phyloP scores from a whole-genome alignment of 2,888 invertebrate species.

The Periphyllus acericola region DNA sequence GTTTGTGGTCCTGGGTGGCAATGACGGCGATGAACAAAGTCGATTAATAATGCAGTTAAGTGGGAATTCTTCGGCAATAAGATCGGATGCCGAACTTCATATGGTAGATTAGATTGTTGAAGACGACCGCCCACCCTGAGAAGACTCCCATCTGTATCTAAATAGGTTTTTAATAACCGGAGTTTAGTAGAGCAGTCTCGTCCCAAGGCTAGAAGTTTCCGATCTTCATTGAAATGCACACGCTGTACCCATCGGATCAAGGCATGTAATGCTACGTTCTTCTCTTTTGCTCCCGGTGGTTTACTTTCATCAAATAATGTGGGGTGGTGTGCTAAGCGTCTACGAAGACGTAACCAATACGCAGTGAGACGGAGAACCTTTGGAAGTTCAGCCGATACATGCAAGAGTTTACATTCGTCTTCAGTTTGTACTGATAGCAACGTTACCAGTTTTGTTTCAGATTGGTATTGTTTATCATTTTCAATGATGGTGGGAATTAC shows the following conservation, averaged over 20 bases:
- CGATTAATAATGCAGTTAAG: neutral
- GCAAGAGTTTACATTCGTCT: neutral
- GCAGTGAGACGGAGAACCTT: neutral
- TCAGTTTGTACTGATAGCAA: neutral
- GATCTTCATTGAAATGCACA: neutral
- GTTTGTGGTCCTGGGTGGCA: slow-evolving; percentile 29
- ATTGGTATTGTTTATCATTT: neutral
- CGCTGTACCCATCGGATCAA: neutral
- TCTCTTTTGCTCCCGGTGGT: neutral
- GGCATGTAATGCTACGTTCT: neutral
- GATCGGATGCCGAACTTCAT: slow-evolving; percentile 2
- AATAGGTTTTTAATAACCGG: neutral
- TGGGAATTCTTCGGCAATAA: neutral
- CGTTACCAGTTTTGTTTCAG: neutral
- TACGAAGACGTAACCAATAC: neutral
- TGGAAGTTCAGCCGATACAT: neutral
- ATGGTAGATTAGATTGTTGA: no score
- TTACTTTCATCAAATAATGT: neutral
- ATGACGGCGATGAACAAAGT: neutral
- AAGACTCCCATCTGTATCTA: neutral
- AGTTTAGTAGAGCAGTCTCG: neutral
- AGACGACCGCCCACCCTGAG: slow-evolving; percentile 1
- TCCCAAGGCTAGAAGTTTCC: neutral
- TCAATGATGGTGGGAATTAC: no score
- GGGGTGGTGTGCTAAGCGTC: neutral